A percentile compares a stretch with the other conserved stretches of the same genome.
These are phyloP conservation scores for Drosophila truncata DNA, from an alignment of 1,140 invertebrate species.

Conservation along the genomic window DNA sequence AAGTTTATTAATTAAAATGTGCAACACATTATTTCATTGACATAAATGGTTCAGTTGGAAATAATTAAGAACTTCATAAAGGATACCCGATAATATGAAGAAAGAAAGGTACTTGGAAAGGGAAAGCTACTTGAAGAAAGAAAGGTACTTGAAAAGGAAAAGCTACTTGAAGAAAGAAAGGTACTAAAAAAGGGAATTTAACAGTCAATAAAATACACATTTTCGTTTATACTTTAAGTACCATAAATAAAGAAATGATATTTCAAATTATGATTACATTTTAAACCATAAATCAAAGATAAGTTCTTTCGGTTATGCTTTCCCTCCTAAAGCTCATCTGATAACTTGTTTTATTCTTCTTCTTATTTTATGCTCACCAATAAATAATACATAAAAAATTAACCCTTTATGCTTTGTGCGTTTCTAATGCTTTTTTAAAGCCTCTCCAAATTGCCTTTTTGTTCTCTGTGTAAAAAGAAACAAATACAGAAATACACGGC, in stretches of 20 bases:
- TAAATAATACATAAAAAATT: slow-evolving; percentile 3
- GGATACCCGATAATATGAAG: too few relatives aligned
- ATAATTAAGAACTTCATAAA: neutral
- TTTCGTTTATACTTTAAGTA: too few relatives aligned
- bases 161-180: neutral
- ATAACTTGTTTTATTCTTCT: neutral
- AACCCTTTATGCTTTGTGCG: neutral
- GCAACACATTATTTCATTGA: neutral
- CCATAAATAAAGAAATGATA: too few relatives aligned
- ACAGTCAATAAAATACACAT: neutral
- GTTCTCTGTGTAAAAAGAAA: slow-evolving; percentile 30
- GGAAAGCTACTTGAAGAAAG: neutral
- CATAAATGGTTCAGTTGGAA: neutral
- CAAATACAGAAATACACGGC: slow-evolving; percentile 40
- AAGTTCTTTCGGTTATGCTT: too few relatives aligned
- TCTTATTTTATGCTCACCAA: neutral
- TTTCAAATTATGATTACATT: too few relatives aligned
- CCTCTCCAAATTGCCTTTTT: slow-evolving; percentile 11
- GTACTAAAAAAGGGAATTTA: neutral
- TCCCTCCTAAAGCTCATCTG: neutral
- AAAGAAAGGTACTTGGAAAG: neutral
- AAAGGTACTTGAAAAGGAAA: neutral
- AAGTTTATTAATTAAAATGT: slow-evolving; percentile 12
- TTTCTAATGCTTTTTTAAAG: neutral
- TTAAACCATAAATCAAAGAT: too few relatives aligned